These are phyloP conservation scores for Archegozetes longisetosus DNA, from an alignment of 1,140 invertebrate genomes.

Conservation along the genomic window DNA sequence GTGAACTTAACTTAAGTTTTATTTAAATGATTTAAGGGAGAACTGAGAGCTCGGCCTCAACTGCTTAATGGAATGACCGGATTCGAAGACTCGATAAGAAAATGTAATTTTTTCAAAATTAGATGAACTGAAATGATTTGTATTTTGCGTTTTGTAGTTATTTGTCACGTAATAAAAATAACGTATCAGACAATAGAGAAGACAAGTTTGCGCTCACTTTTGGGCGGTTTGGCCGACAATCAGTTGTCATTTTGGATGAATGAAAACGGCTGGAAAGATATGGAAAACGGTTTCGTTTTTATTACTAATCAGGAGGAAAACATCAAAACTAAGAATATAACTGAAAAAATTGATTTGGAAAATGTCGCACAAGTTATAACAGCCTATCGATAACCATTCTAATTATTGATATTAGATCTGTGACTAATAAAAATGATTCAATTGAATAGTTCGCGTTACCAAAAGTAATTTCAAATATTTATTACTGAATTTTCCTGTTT, in stretches of 20 bases:
- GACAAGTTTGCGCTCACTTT: constrained; percentile 54
- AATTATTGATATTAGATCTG: too few species aligned
- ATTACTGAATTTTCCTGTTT: too few species aligned
- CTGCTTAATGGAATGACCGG: constrained; percentile 47
- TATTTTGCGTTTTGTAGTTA: constrained; percentile 35
- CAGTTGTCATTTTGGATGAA: constrained; percentile 78
- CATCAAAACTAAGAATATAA: constrained; percentile 93
- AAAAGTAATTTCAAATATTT: too few species aligned
- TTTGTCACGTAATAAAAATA: constrained; percentile 90
- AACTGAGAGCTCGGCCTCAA: constrained; percentile 19
- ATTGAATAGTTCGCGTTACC: too few species aligned
- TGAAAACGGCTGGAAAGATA: constrained; percentile 75
- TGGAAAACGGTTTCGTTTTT: constrained; percentile 52
- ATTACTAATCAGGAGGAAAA: constrained; percentile 90
- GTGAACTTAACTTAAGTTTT: too few species aligned
- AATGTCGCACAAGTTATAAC: constrained; percentile 29
- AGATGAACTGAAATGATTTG: background rate
- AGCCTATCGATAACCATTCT: constrained; percentile 17
- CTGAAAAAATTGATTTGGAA: constrained; percentile 95
- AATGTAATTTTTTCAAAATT: constrained; percentile 36
- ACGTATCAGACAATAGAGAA: constrained; percentile 90
- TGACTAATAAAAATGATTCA: too few species aligned
- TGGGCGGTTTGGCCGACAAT: constrained; percentile 50
- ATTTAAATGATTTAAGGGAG: too few species aligned
- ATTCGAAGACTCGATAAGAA: constrained; percentile 89